These are phyloP conservation scores for Sebastes hubbsi DNA, from an alignment of 2,797 vertebrate species.

Conservation along the genomic window DNA sequence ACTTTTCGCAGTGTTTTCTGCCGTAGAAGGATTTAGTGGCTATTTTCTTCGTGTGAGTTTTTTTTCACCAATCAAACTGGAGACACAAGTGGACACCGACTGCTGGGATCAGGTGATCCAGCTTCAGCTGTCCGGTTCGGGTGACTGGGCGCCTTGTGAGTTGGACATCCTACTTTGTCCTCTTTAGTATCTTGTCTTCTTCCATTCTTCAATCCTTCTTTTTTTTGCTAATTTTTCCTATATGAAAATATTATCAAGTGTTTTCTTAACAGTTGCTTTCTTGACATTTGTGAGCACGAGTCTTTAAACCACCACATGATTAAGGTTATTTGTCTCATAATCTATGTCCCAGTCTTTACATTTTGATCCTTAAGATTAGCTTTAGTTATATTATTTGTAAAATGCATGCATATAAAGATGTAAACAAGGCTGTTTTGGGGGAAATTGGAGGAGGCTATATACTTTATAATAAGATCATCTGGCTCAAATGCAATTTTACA, in stretches of 20 bases:
- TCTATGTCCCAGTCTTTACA: neutral
- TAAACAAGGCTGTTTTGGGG: neutral
- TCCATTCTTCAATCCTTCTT: neutral
- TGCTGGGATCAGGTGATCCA: slow-evolving; percentile 85
- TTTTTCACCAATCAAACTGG: slow-evolving; percentile 71
- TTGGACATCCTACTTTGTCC: slow-evolving; percentile 31
- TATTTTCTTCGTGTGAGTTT: slow-evolving; percentile 1
- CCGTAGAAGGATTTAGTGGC: slow-evolving; percentile 38
- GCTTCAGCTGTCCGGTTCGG: slow-evolving; percentile 79
- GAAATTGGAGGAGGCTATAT: neutral
- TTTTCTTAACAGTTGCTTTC: neutral
- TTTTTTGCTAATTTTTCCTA: neutral
- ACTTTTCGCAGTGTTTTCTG: slow-evolving; percentile 16
- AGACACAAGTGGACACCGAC: slow-evolving; percentile 65
- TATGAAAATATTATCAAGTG: neutral
- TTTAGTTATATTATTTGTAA: neutral
- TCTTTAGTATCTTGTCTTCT: neutral
- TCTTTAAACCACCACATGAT: neutral
- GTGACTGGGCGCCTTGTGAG: slow-evolving; percentile 82
- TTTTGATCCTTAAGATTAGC: neutral
- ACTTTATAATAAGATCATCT: neutral
- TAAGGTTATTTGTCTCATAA: neutral
- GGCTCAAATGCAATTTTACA: neutral
- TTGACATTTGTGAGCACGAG: neutral
- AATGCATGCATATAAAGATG: neutral